These are phyloP conservation scores for Thryonomys swinderianus DNA, from an alignment of 2,113 vertebrate species.

Conservation along the genomic window DNA sequence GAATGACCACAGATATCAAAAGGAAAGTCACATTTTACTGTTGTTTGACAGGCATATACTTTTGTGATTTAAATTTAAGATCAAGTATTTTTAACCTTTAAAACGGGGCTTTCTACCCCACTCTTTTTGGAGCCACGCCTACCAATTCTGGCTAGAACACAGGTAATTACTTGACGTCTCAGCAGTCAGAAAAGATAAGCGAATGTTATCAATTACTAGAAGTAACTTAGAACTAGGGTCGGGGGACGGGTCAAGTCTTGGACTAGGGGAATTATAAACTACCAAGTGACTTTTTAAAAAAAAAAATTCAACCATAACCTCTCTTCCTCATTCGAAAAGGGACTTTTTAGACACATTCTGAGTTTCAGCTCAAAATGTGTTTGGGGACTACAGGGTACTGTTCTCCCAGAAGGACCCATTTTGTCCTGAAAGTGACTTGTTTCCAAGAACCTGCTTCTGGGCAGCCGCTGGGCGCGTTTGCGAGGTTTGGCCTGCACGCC, in stretches of 20 bases:
- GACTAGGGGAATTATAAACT: neutral
- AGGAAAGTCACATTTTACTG: neutral
- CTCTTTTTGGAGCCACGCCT: neutral
- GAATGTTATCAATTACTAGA: neutral
- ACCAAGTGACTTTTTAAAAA: neutral
- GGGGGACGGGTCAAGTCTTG: neutral
- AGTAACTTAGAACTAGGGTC: neutral
- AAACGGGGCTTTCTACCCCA: neutral
- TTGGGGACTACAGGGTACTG: neutral
- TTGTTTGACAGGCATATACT: neutral
- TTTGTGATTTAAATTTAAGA: neutral
- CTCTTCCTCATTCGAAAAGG: neutral
- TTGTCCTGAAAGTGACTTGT: neutral
- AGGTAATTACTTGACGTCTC: neutral
- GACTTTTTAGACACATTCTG: neutral
- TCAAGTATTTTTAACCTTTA: slow-evolving; percentile 8
- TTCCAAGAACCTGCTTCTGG: neutral
- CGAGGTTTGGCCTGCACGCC: neutral
- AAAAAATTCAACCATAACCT: neutral
- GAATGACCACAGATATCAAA: neutral
- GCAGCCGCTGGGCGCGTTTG: neutral
- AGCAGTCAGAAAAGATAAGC: neutral
- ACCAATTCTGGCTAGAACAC: neutral
- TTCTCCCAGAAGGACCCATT: neutral
- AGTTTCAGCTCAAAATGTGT: neutral